phyloP scores from a whole-genome alignment of 2,797 vertebrate genomes.

The Phaenicophaeus curvirostris region DNA sequence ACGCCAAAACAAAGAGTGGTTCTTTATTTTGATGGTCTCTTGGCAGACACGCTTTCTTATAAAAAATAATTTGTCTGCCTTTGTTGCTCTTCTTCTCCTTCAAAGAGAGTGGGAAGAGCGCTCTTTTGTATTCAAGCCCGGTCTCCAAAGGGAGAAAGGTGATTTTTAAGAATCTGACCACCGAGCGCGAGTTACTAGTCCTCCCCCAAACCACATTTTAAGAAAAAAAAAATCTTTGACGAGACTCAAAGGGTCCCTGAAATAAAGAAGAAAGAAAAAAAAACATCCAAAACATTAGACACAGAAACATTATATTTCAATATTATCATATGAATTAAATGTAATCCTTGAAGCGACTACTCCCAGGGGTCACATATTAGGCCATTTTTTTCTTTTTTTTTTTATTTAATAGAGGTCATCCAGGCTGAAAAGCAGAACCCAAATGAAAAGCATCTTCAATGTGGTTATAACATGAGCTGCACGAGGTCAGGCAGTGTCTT shows the following conservation, averaged over 20 bases:
- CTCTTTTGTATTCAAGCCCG: constrained; percentile 45
- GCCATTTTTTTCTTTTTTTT: constrained; percentile 71
- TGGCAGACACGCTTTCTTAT: constrained; percentile 40
- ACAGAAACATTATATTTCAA: constrained; percentile 81
- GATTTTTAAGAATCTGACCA: constrained; percentile 73
- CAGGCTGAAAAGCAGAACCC: constrained; percentile 84
- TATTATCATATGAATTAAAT: constrained; percentile 85
- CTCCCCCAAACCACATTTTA: constrained; percentile 31
- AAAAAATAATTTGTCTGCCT: constrained; percentile 70
- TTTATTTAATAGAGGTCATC: constrained; percentile 85
- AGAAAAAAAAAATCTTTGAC: constrained; percentile 9
- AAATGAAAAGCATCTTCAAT: constrained; percentile 86
- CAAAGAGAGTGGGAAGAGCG: constrained; percentile 19
- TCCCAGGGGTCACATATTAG: constrained; percentile 82
- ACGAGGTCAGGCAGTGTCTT: constrained; percentile 84
- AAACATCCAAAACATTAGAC: constrained; percentile 77
- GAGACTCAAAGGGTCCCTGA: constrained; percentile 65
- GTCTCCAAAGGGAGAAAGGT: constrained; percentile 51
- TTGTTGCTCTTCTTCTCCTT: constrained; percentile 54
- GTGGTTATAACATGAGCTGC: constrained; percentile 83
- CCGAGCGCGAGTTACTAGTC: constrained; percentile 18
- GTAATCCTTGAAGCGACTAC: constrained; percentile 81
- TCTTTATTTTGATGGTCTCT: constrained; percentile 70
- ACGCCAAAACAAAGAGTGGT: constrained; percentile 68
- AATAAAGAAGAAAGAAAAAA: constrained; percentile 73